phyloP scores from a whole-genome alignment of 2,888 invertebrate species.

The Orthosia gothica region DNA sequence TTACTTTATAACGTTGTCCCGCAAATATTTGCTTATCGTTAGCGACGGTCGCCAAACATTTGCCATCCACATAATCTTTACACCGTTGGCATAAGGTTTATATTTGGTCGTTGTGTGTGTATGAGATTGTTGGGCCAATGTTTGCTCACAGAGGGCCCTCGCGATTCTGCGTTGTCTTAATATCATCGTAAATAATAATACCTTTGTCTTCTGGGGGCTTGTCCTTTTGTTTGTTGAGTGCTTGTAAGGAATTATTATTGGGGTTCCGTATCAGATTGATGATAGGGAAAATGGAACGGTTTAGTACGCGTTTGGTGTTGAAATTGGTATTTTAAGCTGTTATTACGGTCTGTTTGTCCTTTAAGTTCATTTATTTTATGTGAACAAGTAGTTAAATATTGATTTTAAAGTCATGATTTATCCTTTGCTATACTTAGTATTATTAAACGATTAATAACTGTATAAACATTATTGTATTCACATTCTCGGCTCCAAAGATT shows the following conservation, averaged over 20 bases:
- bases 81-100: slow-evolving; percentile 39
- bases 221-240: slow-evolving; percentile 59
- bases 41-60: slow-evolving; percentile 65
- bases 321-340: slow-evolving; percentile 12
- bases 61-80: slow-evolving; percentile 44
- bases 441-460: too few relatives aligned
- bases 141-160: slow-evolving; percentile 54
- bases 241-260: slow-evolving; percentile 56
- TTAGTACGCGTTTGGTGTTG: slow-evolving; percentile 27
- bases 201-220: slow-evolving; percentile 64
- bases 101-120: slow-evolving; percentile 22
- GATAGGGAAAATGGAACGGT: slow-evolving; percentile 21
- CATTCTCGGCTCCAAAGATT: too few relatives aligned
- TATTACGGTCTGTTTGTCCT: too few relatives aligned
- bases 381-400: background rate
- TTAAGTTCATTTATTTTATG: background rate
- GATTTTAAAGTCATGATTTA: background rate
- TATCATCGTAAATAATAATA: slow-evolving; percentile 68
- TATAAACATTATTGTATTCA: too few relatives aligned
- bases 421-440: too few relatives aligned
- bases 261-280: slow-evolving; percentile 60
- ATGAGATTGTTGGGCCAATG: slow-evolving; percentile 39
- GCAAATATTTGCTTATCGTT: slow-evolving; percentile 86
- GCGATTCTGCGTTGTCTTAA: slow-evolving; percentile 59
- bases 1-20: slow-evolving; percentile 79